phyloP scores from a whole-genome alignment of 2,113 vertebrate genomes.

The Forbesichthys agassizii region DNA sequence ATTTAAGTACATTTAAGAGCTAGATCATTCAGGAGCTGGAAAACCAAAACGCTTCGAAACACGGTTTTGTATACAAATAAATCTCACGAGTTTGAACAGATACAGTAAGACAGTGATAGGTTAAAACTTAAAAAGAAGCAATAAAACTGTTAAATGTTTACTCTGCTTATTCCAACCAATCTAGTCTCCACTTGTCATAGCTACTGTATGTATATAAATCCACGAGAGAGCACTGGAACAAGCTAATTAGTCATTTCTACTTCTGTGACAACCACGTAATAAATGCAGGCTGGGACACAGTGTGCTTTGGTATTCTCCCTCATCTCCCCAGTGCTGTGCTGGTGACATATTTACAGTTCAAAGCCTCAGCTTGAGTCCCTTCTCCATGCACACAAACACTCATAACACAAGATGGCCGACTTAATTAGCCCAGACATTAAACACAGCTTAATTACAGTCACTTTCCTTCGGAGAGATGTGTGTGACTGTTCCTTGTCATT shows the following conservation, averaged over 20 bases:
- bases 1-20: no score
- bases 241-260: constrained; percentile 36
- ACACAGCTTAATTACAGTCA: constrained; percentile 76
- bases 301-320: constrained; percentile 9
- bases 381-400: constrained; percentile 22
- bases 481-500: constrained; percentile 69
- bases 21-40: no score
- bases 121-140: no score
- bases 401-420: constrained; percentile 60
- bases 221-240: not conserved
- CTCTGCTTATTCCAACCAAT: not conserved
- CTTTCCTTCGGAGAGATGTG: constrained; percentile 68
- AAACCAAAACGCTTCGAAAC: no score
- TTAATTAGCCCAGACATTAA: constrained; percentile 78
- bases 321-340: constrained; percentile 27
- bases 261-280: constrained; percentile 29
- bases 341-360: constrained; percentile 71
- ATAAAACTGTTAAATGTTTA: constrained; percentile 4
- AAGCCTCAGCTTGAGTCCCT: constrained; percentile 64
- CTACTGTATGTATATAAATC: not conserved
- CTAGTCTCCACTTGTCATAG: not conserved
- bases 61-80: no score
- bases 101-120: no score
- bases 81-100: no score
- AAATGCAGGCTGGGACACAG: constrained; percentile 17